phyloP scores from a whole-genome alignment of 2,797 vertebrate species.

The Philypnodon macrostomus region DNA sequence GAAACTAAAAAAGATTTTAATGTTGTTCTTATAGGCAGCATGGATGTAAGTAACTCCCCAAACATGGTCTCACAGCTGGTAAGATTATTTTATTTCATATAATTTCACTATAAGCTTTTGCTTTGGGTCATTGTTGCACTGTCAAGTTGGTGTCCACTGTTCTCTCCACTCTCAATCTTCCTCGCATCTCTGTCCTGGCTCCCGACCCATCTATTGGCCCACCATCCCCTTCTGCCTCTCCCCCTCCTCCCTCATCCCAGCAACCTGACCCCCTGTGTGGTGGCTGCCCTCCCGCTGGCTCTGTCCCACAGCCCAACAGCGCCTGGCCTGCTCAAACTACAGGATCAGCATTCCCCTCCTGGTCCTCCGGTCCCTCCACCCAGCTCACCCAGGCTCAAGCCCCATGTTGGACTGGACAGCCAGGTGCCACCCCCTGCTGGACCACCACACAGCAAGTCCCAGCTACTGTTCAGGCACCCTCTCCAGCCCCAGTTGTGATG shows the following conservation, averaged over 20 bases:
- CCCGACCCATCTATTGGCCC: slow-evolving; percentile 29
- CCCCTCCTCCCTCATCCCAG: slow-evolving; percentile 45
- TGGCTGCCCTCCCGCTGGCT: slow-evolving; percentile 69
- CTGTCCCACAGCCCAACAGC: slow-evolving; percentile 62
- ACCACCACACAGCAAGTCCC: slow-evolving; percentile 15
- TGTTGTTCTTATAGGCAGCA: slow-evolving; percentile 49
- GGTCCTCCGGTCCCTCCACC: slow-evolving; percentile 60
- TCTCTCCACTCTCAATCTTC: slow-evolving; percentile 66
- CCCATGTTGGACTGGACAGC: slow-evolving; percentile 72
- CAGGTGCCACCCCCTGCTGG: slow-evolving; percentile 64
- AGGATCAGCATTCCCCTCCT: slow-evolving; percentile 46
- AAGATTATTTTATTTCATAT: slow-evolving; percentile 42
- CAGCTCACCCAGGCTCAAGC: slow-evolving; percentile 43
- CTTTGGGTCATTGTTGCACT: no score
- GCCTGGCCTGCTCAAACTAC: slow-evolving; percentile 59
- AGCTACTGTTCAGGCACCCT: slow-evolving; percentile 9
- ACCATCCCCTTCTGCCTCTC: slow-evolving; percentile 20
- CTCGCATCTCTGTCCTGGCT: slow-evolving; percentile 47
- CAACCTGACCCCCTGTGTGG: slow-evolving; percentile 66
- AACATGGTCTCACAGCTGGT: slow-evolving; percentile 50
- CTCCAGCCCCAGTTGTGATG: slow-evolving; percentile 12
- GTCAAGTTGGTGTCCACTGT: slow-evolving; percentile 69
- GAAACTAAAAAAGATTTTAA: neutral
- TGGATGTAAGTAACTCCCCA: slow-evolving; percentile 70
- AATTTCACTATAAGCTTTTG: slow-evolving; percentile 26